Evolutionary conservation across 2,888 invertebrate genomes (phyloP), one percentile per base, ranked within the genome.

Genomic region (Agrotis puta): DNA sequence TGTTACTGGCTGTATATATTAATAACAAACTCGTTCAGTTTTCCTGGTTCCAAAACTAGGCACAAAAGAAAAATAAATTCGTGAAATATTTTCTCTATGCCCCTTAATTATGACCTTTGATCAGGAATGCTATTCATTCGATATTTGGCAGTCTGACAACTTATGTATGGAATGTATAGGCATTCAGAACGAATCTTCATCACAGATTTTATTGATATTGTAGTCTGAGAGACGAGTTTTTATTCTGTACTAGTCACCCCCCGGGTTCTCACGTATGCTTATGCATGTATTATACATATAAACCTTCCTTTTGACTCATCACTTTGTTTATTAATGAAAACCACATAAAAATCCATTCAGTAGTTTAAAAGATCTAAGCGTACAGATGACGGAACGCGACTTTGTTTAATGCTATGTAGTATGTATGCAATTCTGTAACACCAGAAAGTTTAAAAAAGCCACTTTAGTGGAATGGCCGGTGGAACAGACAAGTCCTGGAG

Each of bases 71-170:
- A 24, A 51, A 3, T 1, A 27, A 11, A 33, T 13, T 20, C 6
- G 16, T 45, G 33, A 20, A 33, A 45, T 65, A 20, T 50, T 65
- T 75, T 64, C 7, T 57, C 16, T 33, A 43, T 48, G 18, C 0
- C 18, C 6, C 0, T 1, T 27, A 72, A 66, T 33, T 0, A 14
- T 67, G 68, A 72, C 22, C 51, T 79, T 76, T 72, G 50, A 27
- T 48, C 53, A 56, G 33, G 53, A 71, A 74, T 64, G 27, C 50
- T 47, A 67, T 64, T 67, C 22, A 47, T 50, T 51, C 4, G 27
- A 57, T 43, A 58, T 77, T 77, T 79, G 77, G 77, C 65, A 74
- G 45, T 33, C 62, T 79, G 80, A 74, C 74, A 73, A 63, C 20
- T 14, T 61, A 59, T 27, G 3, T 0, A 16, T 53, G 64, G 61